Percentiles rank a stretch among this genome's conserved stretches.
phyloP scores from a whole-genome alignment of 2,888 invertebrate species.

The Acleris holmiana region DNA sequence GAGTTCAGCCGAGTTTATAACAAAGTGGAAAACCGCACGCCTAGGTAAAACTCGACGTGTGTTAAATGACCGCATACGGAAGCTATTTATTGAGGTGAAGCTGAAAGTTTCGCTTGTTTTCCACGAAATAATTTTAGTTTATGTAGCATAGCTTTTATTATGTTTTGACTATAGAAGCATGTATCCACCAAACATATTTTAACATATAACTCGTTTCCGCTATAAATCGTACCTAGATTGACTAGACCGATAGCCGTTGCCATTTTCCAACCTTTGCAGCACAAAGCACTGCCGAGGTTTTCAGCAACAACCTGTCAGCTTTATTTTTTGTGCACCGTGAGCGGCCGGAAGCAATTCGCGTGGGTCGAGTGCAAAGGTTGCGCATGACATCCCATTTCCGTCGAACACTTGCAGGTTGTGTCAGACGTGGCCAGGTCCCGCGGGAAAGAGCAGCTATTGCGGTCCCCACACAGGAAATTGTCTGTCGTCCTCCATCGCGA shows the following conservation, averaged over 20 bases:
- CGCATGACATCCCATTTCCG: constrained; percentile 78
- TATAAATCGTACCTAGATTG: no score
- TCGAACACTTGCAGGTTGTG: constrained; percentile 69
- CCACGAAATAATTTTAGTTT: neutral
- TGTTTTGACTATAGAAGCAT: no score
- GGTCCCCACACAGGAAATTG: constrained; percentile 73
- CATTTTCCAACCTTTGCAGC: no score
- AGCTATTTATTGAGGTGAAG: constrained; percentile 24
- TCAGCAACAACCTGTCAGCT: constrained; percentile 14
- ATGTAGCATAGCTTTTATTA: no score
- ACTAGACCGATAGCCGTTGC: no score
- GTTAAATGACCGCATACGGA: constrained; percentile 23
- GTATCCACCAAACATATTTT: no score
- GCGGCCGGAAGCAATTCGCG: constrained; percentile 70
- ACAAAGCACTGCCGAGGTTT: neutral
- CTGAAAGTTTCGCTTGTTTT: neutral
- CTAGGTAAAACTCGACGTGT: constrained; percentile 27
- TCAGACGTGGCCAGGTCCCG: constrained; percentile 62
- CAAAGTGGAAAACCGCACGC: constrained; percentile 22
- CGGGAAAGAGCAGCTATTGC: constrained; percentile 74
- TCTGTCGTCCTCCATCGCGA: constrained; percentile 76
- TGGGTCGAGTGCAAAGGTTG: constrained; percentile 61
- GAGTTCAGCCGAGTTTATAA: constrained; percentile 29
- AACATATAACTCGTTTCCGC: no score
- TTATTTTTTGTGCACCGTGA: constrained; percentile 25